A percentile compares a stretch with the other conserved stretches of the same genome.
These are phyloP conservation scores for Diloba caeruleocephala DNA, from an alignment of 2,888 invertebrate genomes.

Conservation along the genomic window DNA sequence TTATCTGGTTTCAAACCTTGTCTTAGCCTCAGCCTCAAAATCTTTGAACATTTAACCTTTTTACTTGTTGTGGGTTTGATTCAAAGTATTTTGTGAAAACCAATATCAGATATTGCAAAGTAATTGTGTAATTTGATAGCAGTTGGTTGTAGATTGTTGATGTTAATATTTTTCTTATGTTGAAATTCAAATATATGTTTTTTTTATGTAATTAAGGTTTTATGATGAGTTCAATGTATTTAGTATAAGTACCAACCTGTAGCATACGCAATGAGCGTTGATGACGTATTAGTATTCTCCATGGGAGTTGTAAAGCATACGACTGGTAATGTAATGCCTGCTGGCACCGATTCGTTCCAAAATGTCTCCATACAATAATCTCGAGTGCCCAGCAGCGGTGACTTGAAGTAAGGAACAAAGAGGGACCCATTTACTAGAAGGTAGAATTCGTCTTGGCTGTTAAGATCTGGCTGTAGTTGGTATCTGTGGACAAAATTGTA, in stretches of 20 bases:
- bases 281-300: constrained; percentile 74
- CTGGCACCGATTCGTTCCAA: constrained; percentile 79
- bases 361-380: constrained; percentile 91
- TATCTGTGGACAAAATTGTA: constrained; percentile 78
- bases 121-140: too few species aligned
- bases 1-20: too few species aligned
- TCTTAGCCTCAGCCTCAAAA: too few species aligned
- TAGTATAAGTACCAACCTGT: constrained; percentile 66
- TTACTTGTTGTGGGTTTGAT: too few species aligned
- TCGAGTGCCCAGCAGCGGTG: constrained; percentile 81
- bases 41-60: too few species aligned
- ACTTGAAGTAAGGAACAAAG: constrained; percentile 83
- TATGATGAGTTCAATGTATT: too few species aligned
- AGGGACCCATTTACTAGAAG: constrained; percentile 89
- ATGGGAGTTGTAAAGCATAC: constrained; percentile 83
- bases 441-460: constrained; percentile 87
- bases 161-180: too few species aligned
- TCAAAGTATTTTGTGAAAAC: too few species aligned
- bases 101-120: too few species aligned
- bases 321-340: constrained; percentile 85
- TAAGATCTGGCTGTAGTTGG: constrained; percentile 83
- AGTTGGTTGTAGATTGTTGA: too few species aligned
- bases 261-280: constrained; percentile 78
- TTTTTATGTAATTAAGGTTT: too few species aligned
- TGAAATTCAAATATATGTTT: too few species aligned